These are phyloP conservation scores for Leucoraja erinaceus DNA, from an alignment of 2,113 vertebrate species.

Conservation along the genomic window DNA sequence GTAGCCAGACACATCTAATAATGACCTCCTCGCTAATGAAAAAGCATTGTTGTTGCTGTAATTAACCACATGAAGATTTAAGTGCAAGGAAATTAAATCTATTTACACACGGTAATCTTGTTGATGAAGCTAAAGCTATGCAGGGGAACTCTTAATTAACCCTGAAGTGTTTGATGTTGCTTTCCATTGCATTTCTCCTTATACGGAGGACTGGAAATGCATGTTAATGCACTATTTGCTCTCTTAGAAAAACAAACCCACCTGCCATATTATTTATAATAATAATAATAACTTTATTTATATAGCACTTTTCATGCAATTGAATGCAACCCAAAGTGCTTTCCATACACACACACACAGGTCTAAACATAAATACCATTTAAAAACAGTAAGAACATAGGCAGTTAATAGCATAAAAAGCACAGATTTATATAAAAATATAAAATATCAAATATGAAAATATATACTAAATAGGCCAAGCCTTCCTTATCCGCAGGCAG, in stretches of 20 bases:
- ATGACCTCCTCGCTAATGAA: conserved; percentile 59
- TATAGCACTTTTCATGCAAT: too few relatives aligned
- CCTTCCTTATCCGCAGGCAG: neutral
- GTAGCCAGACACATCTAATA: conserved; percentile 50
- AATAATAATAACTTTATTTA: too few relatives aligned
- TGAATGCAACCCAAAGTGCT: too few relatives aligned
- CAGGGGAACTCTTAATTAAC: conserved; percentile 80
- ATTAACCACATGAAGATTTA: conserved; percentile 64
- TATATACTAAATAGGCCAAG: neutral
- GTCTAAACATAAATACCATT: too few relatives aligned
- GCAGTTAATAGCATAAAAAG: too few relatives aligned
- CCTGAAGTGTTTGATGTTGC: conserved; percentile 68
- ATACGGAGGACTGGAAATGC: neutral
- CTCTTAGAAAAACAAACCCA: neutral
- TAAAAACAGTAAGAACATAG: too few relatives aligned
- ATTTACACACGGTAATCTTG: conserved; percentile 75
- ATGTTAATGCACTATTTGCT: neutral
- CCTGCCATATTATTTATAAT: neutral
- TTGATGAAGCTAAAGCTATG: conserved; percentile 67
- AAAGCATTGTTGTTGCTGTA: conserved; percentile 58
- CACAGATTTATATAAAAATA: too few relatives aligned
- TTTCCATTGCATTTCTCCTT: conserved; percentile 42
- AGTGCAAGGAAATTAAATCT: conserved; percentile 84
- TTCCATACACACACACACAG: too few relatives aligned
- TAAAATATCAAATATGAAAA: too few relatives aligned